Evolutionary conservation across 2,888 invertebrate genomes (phyloP), one percentile per base, ranked within the genome.

Genomic region (Tetranychus piercei): DNA sequence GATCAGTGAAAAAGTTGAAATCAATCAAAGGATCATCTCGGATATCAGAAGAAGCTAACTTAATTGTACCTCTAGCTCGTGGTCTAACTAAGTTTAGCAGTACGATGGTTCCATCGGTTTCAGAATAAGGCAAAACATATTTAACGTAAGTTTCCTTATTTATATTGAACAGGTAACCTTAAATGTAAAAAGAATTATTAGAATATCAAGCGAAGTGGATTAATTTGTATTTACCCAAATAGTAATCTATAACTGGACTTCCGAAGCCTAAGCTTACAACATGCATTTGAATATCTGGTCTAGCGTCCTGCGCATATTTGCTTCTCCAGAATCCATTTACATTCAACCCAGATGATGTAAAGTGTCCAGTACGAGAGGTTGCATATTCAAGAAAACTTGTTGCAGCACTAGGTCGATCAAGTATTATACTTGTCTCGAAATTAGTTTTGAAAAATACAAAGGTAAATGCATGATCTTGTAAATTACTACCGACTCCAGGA

Each of bases 391-490:
- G 8, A 2, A 23, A 69, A 23, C 23, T 69, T 11, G 2, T 9
- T 1, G 9, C 22, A 20, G 69, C 11, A n/a, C 2, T 15, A 15
- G 15, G 1, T 43, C 72, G 72, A 5, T 23, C 11, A 5, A n/a
- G 0, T 7, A 18, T 1, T 1, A 72, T 5, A 44, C 44, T 72
- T 8, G 44, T 20, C 7, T n/a, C 45, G 3, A 1, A 8, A 11
- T 34, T 22, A 11, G 45, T 44, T 0, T 5, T 71, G 11, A 43
- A 71, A 15, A 20, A 15, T n/a, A 34, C 6, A 11, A 72, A 15
- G 11, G 9, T 43, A 44, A 23, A 72, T 7, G n/a, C n/a, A 72
- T 72, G 72, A n/a, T 72, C 72, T 72, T 72, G 72, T 15, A 69
- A 23, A 69, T 69, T 69, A 23, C 5, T 11, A 0, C 69, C 69